These are phyloP conservation scores for Iselma pallidipennis DNA, from an alignment of 2,888 invertebrate genomes.

Conservation along the genomic window DNA sequence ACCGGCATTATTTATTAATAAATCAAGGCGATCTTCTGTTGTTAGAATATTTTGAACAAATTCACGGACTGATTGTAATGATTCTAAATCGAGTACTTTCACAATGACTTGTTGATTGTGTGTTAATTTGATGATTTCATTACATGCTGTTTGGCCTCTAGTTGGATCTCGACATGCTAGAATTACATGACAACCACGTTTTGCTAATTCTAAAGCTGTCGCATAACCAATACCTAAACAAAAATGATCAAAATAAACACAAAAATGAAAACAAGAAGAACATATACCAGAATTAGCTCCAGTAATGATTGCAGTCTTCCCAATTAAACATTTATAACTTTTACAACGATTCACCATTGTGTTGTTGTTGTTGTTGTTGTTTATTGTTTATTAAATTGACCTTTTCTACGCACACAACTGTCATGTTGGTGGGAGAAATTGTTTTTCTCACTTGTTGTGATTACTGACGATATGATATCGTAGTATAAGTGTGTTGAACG, in stretches of 20 bases:
- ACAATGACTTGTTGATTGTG: slow-evolving; percentile 38
- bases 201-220: slow-evolving; percentile 48
- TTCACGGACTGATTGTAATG: slow-evolving; percentile 44
- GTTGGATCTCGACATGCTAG: slow-evolving; percentile 55
- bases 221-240: slow-evolving; percentile 49
- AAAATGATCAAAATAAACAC: too few relatives aligned
- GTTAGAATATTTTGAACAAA: slow-evolving; percentile 55
- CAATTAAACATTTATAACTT: slow-evolving; percentile 20
- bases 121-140: slow-evolving; percentile 30
- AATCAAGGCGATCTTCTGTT: slow-evolving; percentile 45
- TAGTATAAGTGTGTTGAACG: too few relatives aligned
- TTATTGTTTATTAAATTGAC: too few relatives aligned
- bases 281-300: slow-evolving; percentile 27
- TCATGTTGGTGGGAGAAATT: too few relatives aligned
- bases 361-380: too few relatives aligned
- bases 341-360: slow-evolving; percentile 13
- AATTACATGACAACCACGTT: slow-evolving; percentile 55
- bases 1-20: slow-evolving; percentile 56
- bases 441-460: too few relatives aligned
- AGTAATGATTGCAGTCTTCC: slow-evolving; percentile 25
- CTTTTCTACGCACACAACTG: too few relatives aligned
- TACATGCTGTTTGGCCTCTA: slow-evolving; percentile 24
- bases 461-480: too few relatives aligned
- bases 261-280: too few relatives aligned
- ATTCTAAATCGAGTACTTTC: slow-evolving; percentile 37